These are phyloP conservation scores for Tipula unca DNA, from an alignment of 2,888 invertebrate species.

Conservation along the genomic window DNA sequence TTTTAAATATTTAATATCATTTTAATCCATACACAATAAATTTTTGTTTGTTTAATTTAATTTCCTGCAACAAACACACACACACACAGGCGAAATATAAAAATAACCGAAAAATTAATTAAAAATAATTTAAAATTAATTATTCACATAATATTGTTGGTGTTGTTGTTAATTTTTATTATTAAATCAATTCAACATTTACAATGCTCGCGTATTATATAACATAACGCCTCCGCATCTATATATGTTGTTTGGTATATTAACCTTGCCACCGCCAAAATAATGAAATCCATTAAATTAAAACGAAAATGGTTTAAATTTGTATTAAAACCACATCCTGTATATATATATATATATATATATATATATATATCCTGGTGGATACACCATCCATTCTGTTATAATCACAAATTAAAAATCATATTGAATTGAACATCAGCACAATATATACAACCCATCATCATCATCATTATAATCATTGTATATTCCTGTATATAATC, in stretches of 20 bases:
- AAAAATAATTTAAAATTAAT: neutral
- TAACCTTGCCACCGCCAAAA: neutral
- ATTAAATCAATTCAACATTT: neutral
- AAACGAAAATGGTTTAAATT: neutral
- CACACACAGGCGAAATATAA: neutral
- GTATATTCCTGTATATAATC: neutral
- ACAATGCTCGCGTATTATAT: neutral
- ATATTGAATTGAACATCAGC: neutral
- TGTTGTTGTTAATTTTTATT: neutral
- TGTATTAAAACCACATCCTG: neutral
- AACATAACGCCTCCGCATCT: neutral
- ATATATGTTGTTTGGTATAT: neutral
- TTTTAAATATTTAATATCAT: neutral
- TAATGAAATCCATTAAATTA: neutral
- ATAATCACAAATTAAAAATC: conserved; percentile 8
- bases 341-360: too few species aligned
- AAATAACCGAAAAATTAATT: neutral
- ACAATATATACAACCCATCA: neutral
- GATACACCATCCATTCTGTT: neutral
- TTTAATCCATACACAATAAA: neutral
- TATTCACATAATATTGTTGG: neutral
- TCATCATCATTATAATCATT: neutral
- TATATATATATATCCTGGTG: neutral
- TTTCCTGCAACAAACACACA: neutral
- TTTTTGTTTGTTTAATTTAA: neutral